Evolutionary conservation across 2,797 vertebrate genomes (phyloP).

Genomic region (Carapus acus): DNA sequence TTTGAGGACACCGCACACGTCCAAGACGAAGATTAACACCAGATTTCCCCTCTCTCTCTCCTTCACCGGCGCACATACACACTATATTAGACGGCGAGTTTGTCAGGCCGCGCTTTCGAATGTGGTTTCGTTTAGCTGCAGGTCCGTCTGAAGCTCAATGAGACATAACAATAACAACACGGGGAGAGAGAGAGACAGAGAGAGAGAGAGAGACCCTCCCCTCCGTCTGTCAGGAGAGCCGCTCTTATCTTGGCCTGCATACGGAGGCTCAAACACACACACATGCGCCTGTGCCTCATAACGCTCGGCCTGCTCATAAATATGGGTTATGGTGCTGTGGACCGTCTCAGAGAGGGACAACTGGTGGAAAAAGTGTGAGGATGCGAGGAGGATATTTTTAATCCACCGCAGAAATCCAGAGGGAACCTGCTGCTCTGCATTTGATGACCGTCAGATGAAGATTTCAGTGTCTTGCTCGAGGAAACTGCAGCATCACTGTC

Average conservation of each 20-base stretch:
- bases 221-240: slow-evolving; percentile 51
- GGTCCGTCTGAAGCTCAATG: slow-evolving; percentile 61
- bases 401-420: too few relatives aligned
- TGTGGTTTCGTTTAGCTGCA: slow-evolving; percentile 64
- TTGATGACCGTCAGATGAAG: too few relatives aligned
- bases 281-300: slow-evolving; percentile 6
- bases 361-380: too few relatives aligned
- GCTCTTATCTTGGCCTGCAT: slow-evolving; percentile 36
- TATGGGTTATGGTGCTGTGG: slow-evolving; percentile 1
- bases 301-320: slow-evolving; percentile 30
- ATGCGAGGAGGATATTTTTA: too few relatives aligned
- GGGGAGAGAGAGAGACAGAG: too few relatives aligned
- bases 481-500: too few relatives aligned
- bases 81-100: slow-evolving; percentile 51
- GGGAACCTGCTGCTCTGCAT: too few relatives aligned
- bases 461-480: too few relatives aligned
- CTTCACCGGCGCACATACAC: slow-evolving; percentile 15
- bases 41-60: slow-evolving; percentile 42
- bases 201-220: too few relatives aligned
- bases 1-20: slow-evolving; percentile 42
- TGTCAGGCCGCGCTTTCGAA: slow-evolving; percentile 56
- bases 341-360: too few relatives aligned
- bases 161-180: slow-evolving; percentile 65
- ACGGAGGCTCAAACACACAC: slow-evolving; percentile 11
- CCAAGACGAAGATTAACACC: slow-evolving; percentile 57